Evolutionary conservation across 2,797 vertebrate species (phyloP), one percentile per base, ranked within the genome.

Genomic region (Podargus strigoides): DNA sequence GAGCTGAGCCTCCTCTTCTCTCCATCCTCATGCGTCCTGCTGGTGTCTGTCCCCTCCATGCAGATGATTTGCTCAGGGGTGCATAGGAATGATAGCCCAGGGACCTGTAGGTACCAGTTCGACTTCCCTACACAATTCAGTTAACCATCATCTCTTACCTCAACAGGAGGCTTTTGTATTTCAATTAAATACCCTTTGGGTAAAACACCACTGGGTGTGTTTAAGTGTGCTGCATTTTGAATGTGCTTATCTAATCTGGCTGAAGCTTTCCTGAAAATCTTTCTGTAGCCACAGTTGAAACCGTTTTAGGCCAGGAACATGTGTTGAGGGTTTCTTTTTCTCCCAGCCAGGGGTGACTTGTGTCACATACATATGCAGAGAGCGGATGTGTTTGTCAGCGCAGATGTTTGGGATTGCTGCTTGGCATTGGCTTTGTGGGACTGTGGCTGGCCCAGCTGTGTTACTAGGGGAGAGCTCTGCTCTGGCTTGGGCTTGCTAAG

Each of bases 241-340:
- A 46, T 28, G 4, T 4, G 4, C 70, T 68, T n/a, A 37, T 80
- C 64, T 80, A 60, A 56, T 67, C 30, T 70, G 41, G 37, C 58
- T 50, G 37, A 64, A 95, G 53, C 60, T 80, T 93, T 84, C 78
- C 89, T 80, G 44, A 62, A 91, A 72, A 87, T 41, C 49, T 80
- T 41, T 85, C 68, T 58, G 46, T 53, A 75, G 76, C 58, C 73
- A n/a, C 46, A 44, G 24, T 21, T 77, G 34, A 28, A 80, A 28
- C 12, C 8, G 5, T 27, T 94, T 86, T 39, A 66, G 76, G 66
- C 64, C 73, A 87, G 79, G 66, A 86, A 47, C 60, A 14, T 7
- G 12, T 46, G 58, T 58, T 30, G 39, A 81, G 66, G 7, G 50
- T 78, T 93, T 93, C 23, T 86, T 75, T 50, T 79, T 39, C 74